Evolutionary conservation across 2,797 vertebrate species (phyloP).

Genomic region (Glyptemys insculpta): DNA sequence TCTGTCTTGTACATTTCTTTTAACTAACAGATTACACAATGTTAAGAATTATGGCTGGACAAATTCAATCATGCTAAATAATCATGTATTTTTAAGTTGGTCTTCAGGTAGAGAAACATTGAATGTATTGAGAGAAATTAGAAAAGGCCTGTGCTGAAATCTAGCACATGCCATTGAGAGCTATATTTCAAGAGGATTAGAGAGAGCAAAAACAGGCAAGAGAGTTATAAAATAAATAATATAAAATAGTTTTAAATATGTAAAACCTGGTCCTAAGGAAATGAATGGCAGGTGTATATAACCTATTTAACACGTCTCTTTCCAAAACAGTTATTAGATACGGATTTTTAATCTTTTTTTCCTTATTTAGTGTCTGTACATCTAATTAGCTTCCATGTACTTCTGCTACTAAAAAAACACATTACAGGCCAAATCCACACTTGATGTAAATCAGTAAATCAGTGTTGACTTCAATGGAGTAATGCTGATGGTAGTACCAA

Average conservation of each 20-base stretch:
- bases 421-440: not conserved
- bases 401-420: not conserved
- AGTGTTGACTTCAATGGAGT: not conserved
- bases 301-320: not conserved
- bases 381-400: not conserved
- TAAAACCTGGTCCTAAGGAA: not conserved
- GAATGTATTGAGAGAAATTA: not conserved
- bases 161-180: not conserved
- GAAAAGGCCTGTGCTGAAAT: not conserved
- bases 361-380: not conserved
- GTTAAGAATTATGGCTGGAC: constrained; percentile 14
- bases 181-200: not conserved
- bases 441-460: not conserved
- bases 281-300: not conserved
- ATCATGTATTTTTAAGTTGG: constrained; percentile 13
- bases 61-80: constrained; percentile 13
- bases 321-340: not conserved
- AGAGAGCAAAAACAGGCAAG: not conserved
- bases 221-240: not conserved
- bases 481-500: not conserved
- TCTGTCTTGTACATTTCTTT: not conserved
- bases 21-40: not conserved
- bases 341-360: not conserved
- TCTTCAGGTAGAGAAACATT: not conserved
- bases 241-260: not conserved